A percentile compares a stretch with the other conserved stretches of the same genome.
Evolutionary conservation across 2,797 vertebrate genomes (phyloP).

Genomic region (Onychomys torridus): DNA sequence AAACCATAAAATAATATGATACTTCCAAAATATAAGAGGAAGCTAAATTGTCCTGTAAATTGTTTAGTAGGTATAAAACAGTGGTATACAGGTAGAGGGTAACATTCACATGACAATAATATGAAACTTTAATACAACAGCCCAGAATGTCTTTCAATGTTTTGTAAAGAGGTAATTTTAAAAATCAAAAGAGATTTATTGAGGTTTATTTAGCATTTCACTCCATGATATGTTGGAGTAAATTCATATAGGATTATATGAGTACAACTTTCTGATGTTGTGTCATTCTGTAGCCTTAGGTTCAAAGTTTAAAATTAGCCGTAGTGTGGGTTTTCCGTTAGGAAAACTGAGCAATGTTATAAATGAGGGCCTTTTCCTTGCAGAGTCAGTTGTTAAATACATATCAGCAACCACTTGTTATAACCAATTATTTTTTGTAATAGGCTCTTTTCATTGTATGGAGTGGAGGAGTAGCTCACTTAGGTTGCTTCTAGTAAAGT

Average conservation of each 20-base stretch:
- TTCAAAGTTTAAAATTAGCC: background rate
- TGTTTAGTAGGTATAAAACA: background rate
- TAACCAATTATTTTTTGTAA: background rate
- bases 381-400: background rate
- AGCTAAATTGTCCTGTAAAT: conserved; percentile 22
- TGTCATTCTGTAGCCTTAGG: background rate
- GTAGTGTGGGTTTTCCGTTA: background rate
- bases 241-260: background rate
- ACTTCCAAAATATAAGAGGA: conserved; percentile 4
- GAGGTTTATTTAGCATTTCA: background rate
- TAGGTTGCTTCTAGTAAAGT: background rate
- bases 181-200: background rate
- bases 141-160: background rate
- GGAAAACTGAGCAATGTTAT: background rate
- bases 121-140: background rate
- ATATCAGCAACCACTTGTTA: background rate
- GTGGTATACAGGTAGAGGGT: background rate
- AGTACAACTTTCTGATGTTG: background rate
- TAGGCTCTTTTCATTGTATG: background rate
- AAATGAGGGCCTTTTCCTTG: background rate
- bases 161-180: background rate
- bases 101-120: background rate
- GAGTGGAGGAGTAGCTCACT: background rate
- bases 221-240: background rate
- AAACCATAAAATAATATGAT: background rate